These are phyloP conservation scores for Hymenochirus boettgeri DNA, from an alignment of 2,113 vertebrate genomes.

Conservation along the genomic window DNA sequence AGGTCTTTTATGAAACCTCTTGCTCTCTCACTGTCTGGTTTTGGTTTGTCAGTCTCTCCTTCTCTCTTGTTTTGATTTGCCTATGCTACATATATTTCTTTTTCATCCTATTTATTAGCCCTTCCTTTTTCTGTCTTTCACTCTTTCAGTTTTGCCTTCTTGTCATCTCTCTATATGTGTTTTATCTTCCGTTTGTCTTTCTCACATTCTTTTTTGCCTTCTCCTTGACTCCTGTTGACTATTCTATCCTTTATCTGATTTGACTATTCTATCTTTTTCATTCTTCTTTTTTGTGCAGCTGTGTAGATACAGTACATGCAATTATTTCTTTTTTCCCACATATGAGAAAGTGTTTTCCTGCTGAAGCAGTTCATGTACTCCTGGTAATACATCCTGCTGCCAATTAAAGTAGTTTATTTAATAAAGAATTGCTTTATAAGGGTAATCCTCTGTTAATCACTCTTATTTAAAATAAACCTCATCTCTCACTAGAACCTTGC, in stretches of 20 bases:
- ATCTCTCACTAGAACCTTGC: slow-evolving; percentile 48
- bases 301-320: not conserved
- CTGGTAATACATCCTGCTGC: not conserved
- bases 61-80: not conserved
- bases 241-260: no score
- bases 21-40: no score
- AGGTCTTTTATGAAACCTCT: no score
- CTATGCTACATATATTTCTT: no score
- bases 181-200: not conserved
- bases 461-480: slow-evolving; percentile 51
- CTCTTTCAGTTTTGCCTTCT: not conserved
- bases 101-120: no score
- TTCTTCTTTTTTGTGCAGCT: not conserved
- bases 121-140: not conserved
- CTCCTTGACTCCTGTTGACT: not conserved
- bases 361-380: not conserved
- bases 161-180: not conserved
- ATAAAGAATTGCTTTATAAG: slow-evolving; percentile 42
- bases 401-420: slow-evolving; percentile 45
- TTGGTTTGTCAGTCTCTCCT: not conserved
- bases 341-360: not conserved
- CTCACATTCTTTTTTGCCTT: not conserved
- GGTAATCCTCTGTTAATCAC: slow-evolving; percentile 48
- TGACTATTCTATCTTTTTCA: not conserved
- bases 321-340: not conserved